A percentile compares a stretch with the other conserved stretches of the same genome.
Evolutionary conservation across 2,797 vertebrate genomes (phyloP).

Genomic region (Phrynocephalus forsythii): DNA sequence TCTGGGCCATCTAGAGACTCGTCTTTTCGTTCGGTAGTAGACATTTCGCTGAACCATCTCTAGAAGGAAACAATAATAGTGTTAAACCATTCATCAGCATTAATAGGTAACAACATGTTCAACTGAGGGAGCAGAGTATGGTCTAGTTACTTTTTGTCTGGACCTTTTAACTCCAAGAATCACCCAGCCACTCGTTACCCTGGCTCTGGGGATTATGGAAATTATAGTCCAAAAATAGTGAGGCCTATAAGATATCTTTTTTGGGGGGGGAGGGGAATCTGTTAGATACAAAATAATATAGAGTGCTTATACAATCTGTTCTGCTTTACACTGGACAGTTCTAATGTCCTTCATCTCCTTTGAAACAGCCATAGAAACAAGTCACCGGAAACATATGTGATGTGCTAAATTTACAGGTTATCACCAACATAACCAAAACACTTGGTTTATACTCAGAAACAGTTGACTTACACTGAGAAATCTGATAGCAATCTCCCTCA

Average conservation of each 20-base stretch:
- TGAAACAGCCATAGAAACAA: not conserved
- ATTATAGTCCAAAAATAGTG: not conserved
- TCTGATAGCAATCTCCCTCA: not conserved
- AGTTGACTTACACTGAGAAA: not conserved
- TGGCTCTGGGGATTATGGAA: not conserved
- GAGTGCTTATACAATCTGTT: not conserved
- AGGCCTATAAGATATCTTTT: too few species aligned
- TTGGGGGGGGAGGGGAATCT: too few species aligned
- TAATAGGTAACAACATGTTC: not conserved
- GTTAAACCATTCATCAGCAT: not conserved
- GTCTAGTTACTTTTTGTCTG: not conserved
- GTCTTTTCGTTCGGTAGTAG: slow-evolving; percentile 51
- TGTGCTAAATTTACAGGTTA: not conserved
- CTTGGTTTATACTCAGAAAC: not conserved
- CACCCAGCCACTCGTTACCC: not conserved
- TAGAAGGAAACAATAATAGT: slow-evolving; percentile 42
- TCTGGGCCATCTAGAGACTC: slow-evolving; percentile 54
- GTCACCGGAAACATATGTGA: not conserved
- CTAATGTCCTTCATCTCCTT: not conserved
- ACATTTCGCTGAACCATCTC: slow-evolving; percentile 72
- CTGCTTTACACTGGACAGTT: not conserved
- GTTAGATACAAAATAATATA: not conserved
- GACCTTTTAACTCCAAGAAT: not conserved
- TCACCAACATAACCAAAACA: not conserved
- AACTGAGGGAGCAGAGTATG: not conserved